Conservation (phyloP, 2,888 invertebrate genomes). For the Rhamnusium bicolor region DNA sequence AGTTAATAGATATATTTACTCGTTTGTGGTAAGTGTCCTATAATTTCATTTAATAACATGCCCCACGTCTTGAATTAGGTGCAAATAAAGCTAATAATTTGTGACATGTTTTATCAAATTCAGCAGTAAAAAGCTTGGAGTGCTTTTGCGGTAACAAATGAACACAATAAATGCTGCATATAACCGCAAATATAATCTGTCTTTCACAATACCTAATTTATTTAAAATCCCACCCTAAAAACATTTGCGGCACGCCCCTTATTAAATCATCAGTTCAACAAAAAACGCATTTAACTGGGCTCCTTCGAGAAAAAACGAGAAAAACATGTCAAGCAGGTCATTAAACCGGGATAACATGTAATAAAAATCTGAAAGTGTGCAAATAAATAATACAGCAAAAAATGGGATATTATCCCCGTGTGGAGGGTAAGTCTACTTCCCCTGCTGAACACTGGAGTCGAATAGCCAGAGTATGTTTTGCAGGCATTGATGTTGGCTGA, state of each 20-base stretch:
- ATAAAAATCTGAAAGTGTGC: conserved; percentile 55
- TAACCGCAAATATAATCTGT: not conserved
- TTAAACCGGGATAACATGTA: conserved; percentile 55
- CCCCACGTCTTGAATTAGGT: not conserved
- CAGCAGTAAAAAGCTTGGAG: not conserved
- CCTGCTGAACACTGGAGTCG: conserved; percentile 31
- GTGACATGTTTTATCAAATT: conserved; percentile 6
- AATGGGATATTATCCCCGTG: conserved; percentile 41
- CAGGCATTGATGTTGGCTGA: conserved; percentile 25
- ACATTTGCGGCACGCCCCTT: conserved; percentile 32
- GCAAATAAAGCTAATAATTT: not conserved
- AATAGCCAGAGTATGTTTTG: conserved; percentile 37
- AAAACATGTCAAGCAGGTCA: conserved; percentile 49
- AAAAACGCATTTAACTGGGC: conserved; percentile 39
- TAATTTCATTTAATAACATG: not conserved
- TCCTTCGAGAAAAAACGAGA: conserved; percentile 29
- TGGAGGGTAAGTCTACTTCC: conserved; percentile 31
- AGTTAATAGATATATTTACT: too few relatives aligned
- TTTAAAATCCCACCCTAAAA: conserved; percentile 24
- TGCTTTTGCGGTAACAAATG: conserved; percentile 15
- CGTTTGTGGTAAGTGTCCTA: not conserved
- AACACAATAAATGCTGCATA: conserved; percentile 16
- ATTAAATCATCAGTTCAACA: conserved; percentile 47
- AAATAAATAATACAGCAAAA: conserved; percentile 54
- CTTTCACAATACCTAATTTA: conserved; percentile 8